A percentile compares a stretch with the other conserved stretches of the same genome.
These are phyloP conservation scores for Abscondita cerata DNA, from an alignment of 2,888 invertebrate genomes.

Conservation along the genomic window DNA sequence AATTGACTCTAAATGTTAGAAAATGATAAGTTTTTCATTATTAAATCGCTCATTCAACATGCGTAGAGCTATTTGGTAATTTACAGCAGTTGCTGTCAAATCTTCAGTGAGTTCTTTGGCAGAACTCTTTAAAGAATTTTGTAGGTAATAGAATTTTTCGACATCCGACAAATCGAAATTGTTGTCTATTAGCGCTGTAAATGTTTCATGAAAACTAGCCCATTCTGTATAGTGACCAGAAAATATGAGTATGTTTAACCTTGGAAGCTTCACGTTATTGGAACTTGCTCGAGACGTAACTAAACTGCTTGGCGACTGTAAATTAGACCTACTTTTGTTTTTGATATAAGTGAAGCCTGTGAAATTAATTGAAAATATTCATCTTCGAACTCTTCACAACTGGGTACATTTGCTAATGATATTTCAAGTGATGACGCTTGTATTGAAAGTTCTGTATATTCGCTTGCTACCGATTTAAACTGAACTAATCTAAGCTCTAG, in stretches of 20 bases:
- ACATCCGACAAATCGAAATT: not conserved
- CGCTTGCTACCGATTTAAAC: no score
- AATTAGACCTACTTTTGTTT: no score
- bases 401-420: no score
- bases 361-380: no score
- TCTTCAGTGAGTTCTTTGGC: not conserved
- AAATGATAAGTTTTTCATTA: no score
- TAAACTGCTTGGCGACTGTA: no score
- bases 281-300: not conserved
- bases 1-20: no score
- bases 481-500: no score
- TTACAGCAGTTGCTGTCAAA: not conserved
- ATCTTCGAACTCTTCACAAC: no score
- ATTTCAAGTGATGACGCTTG: no score
- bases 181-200: not conserved
- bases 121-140: not conserved
- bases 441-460: no score
- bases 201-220: slow-evolving; percentile 5
- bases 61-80: not conserved
- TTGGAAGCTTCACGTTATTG: not conserved
- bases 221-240: not conserved
- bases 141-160: not conserved
- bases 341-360: no score
- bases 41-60: not conserved
- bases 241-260: not conserved